Evolutionary conservation across 2,888 invertebrate species (phyloP), one percentile per base, ranked within the genome.

Genomic region (Drosophila paucipuncta): DNA sequence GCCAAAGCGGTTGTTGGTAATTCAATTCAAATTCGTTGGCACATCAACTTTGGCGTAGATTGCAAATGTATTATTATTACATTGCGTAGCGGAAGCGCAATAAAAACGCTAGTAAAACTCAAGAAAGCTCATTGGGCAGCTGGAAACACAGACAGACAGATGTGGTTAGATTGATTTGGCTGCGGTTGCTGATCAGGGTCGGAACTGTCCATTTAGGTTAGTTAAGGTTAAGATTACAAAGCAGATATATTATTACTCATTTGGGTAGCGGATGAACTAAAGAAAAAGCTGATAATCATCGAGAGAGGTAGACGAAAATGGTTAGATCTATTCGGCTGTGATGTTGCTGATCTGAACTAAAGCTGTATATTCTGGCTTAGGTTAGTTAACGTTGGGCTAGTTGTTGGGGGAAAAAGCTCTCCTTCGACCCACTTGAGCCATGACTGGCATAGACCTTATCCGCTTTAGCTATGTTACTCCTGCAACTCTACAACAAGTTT

Each of bases 1-100:
- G 47, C 18, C 71, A 54, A 47, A 47, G 58, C 62, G 30, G 35
- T 49, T 80, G 65, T 55, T 73, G 55, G 77, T 72, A 65, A 66
- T 66, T 60, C 60, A 30, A 35, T 47, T 64, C 31, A 55, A 77
- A 49, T 49, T 59, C 64, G 52, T 68, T 69, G 67, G 49, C 62
- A 67, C 41, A 60, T 53, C 58, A 73, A 70, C 53, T 58, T 71
- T 53, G 22, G 59, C 25, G 47, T 47, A 6, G 11, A 76, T 31
- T 58, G 62, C n/a, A 41, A 41, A 54, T 77, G 69, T 66, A 41
- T 37, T 50, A 35, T 71, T 70, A 35, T 50, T n/a, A n/a, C 41
- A 59, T 71, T 60, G 55, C 25, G 47, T 47, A 25, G 16, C 47
- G 47, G 16, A 47, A 47, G 28, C 47, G 25, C 25, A 16, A 47